phyloP scores from a whole-genome alignment of 2,113 vertebrate species.

The Ariopsis seemanni region DNA sequence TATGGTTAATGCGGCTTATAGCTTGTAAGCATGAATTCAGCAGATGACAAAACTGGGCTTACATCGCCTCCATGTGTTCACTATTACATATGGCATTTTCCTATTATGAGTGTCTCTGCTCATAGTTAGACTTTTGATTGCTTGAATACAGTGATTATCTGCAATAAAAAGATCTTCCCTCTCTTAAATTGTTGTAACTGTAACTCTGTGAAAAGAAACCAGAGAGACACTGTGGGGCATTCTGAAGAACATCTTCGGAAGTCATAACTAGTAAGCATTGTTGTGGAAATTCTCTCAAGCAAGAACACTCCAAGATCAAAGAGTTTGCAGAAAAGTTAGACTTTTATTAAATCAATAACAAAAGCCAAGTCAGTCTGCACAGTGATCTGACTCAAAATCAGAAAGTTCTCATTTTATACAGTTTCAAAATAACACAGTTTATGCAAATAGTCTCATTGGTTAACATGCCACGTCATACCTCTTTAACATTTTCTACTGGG shows the following conservation, averaged over 20 bases:
- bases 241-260: neutral
- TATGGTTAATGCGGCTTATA: neutral
- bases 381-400: too few species aligned
- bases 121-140: neutral
- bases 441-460: too few species aligned
- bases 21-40: neutral
- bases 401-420: too few species aligned
- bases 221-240: neutral
- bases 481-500: too few species aligned
- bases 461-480: too few species aligned
- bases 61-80: slow-evolving; percentile 15
- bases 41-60: too few species aligned
- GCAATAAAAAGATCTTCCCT: neutral
- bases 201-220: neutral
- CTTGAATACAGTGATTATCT: neutral
- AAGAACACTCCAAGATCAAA: too few species aligned
- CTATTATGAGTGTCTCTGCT: neutral
- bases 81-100: neutral
- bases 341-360: too few species aligned
- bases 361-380: too few species aligned
- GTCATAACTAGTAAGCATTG: neutral
- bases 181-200: neutral
- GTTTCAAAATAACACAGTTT: too few species aligned
- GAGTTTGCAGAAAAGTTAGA: too few species aligned
- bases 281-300: too few species aligned